A percentile compares a stretch with the other conserved stretches of the same genome.
Conservation (phyloP, 2,113 vertebrate genomes). For the Pelusios castaneus region DNA sequence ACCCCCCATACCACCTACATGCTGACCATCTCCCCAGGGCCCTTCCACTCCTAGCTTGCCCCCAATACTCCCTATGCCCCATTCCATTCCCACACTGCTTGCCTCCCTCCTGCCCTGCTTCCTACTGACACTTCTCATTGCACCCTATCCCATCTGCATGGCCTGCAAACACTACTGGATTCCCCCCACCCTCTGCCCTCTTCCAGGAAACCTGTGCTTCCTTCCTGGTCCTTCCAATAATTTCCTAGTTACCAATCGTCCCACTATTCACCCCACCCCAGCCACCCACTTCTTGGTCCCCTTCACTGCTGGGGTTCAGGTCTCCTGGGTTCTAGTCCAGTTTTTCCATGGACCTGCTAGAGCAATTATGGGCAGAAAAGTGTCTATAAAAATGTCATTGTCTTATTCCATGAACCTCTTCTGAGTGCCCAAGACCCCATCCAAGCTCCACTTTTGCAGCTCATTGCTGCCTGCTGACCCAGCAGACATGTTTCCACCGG, state of each 20-base stretch:
- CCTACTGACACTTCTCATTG: too few species aligned
- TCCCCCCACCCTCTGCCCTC: not conserved
- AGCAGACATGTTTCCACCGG: not conserved
- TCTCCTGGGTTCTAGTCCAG: too few species aligned
- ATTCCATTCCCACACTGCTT: not conserved
- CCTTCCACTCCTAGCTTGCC: too few species aligned
- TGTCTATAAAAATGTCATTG: not conserved
- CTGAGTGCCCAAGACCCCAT: not conserved
- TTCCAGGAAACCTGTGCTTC: not conserved
- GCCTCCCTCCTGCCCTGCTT: not conserved
- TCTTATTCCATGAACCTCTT: not conserved
- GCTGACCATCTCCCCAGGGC: not conserved
- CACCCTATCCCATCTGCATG: too few species aligned
- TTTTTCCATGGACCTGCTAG: too few species aligned
- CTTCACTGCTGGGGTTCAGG: not conserved
- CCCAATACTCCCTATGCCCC: not conserved
- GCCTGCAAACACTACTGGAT: not conserved
- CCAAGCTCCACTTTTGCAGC: too few species aligned
- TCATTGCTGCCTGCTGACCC: not conserved
- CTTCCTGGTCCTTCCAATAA: not conserved
- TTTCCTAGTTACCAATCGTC: not conserved
- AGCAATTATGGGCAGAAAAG: not conserved
- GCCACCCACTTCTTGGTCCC: not conserved
- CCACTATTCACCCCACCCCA: not conserved
- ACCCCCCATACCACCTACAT: not conserved